These are phyloP conservation scores for Cercocebus atys DNA, from an alignment of 2,113 vertebrate genomes.

Conservation along the genomic window DNA sequence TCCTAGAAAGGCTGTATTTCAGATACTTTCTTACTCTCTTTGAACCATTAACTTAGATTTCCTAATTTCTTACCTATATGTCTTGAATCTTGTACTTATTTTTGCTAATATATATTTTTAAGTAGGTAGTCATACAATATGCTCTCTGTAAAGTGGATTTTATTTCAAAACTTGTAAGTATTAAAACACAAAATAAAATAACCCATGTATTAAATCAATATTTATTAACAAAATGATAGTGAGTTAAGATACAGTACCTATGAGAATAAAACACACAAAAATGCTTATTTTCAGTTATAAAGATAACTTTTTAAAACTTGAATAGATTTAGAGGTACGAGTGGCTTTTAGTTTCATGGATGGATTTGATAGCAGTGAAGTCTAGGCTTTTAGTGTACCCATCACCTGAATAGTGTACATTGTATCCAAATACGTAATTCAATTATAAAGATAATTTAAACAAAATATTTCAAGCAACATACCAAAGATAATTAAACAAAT, in stretches of 20 bases:
- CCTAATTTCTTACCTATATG: not conserved
- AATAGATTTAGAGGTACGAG: no score
- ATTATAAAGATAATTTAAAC: not conserved
- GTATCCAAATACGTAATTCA: no score
- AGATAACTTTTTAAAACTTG: no score
- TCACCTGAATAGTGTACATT: no score
- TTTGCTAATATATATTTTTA: not conserved
- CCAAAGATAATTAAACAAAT: not conserved
- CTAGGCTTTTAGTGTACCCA: no score
- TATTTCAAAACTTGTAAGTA: not conserved
- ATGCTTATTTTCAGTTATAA: not conserved
- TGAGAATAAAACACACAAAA: not conserved
- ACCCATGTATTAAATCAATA: not conserved
- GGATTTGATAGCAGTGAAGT: no score
- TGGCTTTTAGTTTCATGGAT: no score
- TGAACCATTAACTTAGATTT: not conserved
- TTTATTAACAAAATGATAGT: not conserved
- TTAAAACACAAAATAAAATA: conserved; percentile 9
- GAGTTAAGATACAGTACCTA: not conserved
- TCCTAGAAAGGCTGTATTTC: not conserved
- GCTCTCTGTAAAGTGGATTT: not conserved
- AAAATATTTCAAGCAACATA: not conserved
- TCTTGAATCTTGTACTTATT: not conserved
- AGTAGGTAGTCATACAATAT: not conserved
- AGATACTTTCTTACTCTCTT: not conserved